Percentiles rank a stretch among this genome's conserved stretches.
These are phyloP conservation scores for Psittacus erithacus DNA, from an alignment of 2,113 vertebrate species.

Conservation along the genomic window DNA sequence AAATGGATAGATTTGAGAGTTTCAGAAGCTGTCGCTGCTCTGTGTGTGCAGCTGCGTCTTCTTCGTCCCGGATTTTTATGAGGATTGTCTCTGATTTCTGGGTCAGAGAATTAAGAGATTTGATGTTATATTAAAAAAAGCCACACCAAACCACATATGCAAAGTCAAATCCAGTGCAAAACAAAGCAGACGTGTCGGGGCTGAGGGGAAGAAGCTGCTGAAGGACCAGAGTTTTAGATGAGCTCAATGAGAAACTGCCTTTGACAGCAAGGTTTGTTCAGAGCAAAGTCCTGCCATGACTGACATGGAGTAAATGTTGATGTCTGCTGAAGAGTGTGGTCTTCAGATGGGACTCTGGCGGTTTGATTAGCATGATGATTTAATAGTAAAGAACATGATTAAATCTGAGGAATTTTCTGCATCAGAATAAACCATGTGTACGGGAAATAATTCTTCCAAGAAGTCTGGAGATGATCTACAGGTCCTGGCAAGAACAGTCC, in stretches of 20 bases:
- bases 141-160: slow-evolving; percentile 5
- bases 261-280: background rate
- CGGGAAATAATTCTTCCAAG: background rate
- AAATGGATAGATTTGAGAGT: slow-evolving; percentile 55
- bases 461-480: background rate
- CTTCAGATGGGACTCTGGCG: background rate
- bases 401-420: background rate
- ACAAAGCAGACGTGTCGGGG: background rate
- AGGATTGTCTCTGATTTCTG: slow-evolving; percentile 70
- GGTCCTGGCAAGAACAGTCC: background rate
- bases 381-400: background rate
- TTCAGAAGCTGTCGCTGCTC: background rate
- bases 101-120: slow-evolving; percentile 76
- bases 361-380: background rate
- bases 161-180: slow-evolving; percentile 50
- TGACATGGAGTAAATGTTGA: background rate
- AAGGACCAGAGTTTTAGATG: background rate
- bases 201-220: background rate
- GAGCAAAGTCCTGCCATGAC: background rate
- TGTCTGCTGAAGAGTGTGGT: background rate
- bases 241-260: background rate
- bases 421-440: background rate
- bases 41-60: background rate
- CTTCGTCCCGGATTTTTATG: slow-evolving; percentile 65
- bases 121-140: slow-evolving; percentile 50